phyloP scores from a whole-genome alignment of 64 coral and sea anemone species.

The Stichodactyla helianthus region DNA sequence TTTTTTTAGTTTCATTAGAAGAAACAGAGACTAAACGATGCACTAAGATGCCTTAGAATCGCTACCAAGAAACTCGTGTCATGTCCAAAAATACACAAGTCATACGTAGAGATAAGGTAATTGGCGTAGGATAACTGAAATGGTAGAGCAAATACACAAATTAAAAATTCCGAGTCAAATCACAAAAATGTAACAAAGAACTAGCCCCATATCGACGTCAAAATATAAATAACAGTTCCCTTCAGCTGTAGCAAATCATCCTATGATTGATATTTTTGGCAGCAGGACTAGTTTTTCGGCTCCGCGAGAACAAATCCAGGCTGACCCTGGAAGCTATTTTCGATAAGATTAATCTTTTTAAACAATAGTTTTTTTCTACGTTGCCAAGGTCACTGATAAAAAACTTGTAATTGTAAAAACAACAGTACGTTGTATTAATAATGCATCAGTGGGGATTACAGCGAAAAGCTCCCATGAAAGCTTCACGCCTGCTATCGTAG shows the following conservation, averaged over 20 bases:
- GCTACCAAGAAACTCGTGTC: not conserved
- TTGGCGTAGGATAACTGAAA: not conserved
- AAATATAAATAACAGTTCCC: not conserved
- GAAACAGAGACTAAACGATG: not conserved
- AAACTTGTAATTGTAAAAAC: not conserved
- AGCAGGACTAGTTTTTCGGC: too few relatives aligned
- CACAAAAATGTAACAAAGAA: not conserved
- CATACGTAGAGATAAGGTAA: not conserved
- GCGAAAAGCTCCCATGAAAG: too few relatives aligned
- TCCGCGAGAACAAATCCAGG: too few relatives aligned
- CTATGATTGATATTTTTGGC: too few relatives aligned
- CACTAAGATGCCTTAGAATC: not conserved
- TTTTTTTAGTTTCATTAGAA: not conserved
- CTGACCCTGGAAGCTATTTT: not conserved
- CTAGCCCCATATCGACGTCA: not conserved
- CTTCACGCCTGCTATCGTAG: too few relatives aligned
- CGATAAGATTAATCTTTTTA: not conserved
- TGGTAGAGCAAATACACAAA: not conserved
- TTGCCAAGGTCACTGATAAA: not conserved
- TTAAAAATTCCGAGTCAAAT: not conserved
- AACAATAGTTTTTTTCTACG: not conserved
- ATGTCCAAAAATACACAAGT: not conserved
- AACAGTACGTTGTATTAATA: too few relatives aligned
- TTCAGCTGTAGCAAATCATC: not conserved
- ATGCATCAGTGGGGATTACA: too few relatives aligned